These are phyloP conservation scores for Toxotes jaculatrix DNA, from an alignment of 2,113 vertebrate genomes.

Conservation along the genomic window DNA sequence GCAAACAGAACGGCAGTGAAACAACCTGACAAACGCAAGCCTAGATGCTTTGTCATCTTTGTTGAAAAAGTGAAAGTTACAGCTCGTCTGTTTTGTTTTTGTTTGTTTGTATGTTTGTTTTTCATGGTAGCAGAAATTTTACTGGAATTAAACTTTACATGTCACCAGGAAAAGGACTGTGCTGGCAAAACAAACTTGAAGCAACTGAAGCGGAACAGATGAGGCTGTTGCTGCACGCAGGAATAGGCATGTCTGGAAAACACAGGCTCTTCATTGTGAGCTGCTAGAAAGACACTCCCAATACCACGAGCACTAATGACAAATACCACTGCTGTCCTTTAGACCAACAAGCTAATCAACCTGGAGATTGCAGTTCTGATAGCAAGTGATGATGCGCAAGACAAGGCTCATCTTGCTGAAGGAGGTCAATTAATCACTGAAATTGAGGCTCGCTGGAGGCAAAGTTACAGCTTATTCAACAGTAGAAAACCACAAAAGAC, in stretches of 20 bases:
- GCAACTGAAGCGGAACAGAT: background rate
- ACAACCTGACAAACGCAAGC: background rate
- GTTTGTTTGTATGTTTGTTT: too few species aligned
- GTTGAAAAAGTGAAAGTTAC: background rate
- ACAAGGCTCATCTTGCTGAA: background rate
- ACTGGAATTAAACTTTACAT: background rate
- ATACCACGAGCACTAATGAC: background rate
- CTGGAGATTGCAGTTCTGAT: background rate
- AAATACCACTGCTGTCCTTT: background rate
- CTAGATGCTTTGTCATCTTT: background rate
- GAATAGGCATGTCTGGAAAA: background rate
- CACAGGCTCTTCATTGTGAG: background rate
- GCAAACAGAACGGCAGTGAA: background rate
- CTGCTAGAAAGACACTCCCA: background rate
- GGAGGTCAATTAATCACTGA: background rate
- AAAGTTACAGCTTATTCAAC: background rate
- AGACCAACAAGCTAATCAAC: background rate
- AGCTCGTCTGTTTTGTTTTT: background rate
- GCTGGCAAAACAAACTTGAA: background rate
- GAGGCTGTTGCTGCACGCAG: background rate
- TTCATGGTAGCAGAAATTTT: too few species aligned
- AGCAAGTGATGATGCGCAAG: background rate
- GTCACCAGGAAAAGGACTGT: background rate
- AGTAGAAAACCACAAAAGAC: background rate
- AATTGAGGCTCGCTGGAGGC: background rate